These are phyloP conservation scores for Sebastes vulpes DNA, from an alignment of 2,797 vertebrate species.

Conservation along the genomic window DNA sequence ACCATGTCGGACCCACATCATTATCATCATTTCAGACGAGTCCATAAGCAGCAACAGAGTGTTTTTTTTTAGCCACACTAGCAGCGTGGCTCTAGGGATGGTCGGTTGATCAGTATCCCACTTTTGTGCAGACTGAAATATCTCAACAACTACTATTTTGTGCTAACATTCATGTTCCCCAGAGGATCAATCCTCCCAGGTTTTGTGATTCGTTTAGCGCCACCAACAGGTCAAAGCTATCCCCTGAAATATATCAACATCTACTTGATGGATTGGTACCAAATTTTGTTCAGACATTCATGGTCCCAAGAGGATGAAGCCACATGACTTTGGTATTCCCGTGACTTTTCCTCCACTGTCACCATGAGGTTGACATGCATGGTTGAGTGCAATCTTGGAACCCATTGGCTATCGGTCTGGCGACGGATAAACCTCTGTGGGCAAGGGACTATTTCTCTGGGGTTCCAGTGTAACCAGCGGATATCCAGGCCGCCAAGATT, in stretches of 20 bases:
- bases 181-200: background rate
- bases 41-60: background rate
- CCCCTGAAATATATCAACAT: background rate
- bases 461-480: no score
- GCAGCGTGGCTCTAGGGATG: background rate
- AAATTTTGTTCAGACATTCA: background rate
- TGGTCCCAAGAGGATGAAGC: background rate
- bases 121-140: background rate
- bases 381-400: background rate
- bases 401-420: no score
- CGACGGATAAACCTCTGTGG: no score
- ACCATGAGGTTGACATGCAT: background rate
- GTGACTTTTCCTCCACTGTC: background rate
- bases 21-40: constrained; percentile 7
- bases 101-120: background rate
- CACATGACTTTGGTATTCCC: background rate
- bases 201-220: background rate
- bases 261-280: no score
- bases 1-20: constrained; percentile 12
- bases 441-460: no score
- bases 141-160: background rate
- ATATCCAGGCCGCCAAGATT: no score
- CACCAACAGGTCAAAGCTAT: background rate
- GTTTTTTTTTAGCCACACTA: background rate
- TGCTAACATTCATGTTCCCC: background rate